Evolutionary conservation across 1,140 invertebrate genomes (phyloP).

Genomic region (Drosophila biarmipes): DNA sequence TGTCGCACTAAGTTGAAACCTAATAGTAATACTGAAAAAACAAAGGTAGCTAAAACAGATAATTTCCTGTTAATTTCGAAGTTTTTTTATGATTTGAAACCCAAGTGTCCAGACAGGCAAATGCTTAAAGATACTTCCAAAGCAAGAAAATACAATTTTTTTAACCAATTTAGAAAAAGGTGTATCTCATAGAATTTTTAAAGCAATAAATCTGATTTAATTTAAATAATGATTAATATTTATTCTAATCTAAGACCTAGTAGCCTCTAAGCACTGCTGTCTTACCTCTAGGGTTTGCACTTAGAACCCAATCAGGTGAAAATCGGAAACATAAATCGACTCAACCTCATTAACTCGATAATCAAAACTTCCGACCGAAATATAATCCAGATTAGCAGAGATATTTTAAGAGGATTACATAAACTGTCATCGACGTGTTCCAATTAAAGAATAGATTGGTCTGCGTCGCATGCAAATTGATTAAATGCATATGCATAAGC

Average conservation of each 20-base stretch:
- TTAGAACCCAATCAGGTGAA: neutral
- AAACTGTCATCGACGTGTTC: constrained; percentile 24
- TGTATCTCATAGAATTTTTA: too few species aligned
- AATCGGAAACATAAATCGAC: constrained; percentile 23
- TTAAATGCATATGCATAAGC: neutral
- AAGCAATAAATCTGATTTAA: neutral
- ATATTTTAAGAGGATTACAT: constrained; percentile 38
- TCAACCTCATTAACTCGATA: constrained; percentile 11
- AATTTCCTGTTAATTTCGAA: too few species aligned
- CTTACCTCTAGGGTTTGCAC: neutral
- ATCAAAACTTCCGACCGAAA: constrained; percentile 1
- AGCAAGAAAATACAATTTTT: too few species aligned
- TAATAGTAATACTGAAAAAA: neutral
- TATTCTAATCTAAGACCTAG: neutral
- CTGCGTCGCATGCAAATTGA: constrained; percentile 38
- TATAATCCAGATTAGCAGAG: constrained; percentile 24
- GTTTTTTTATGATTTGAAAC: too few species aligned
- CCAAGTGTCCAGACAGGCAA: too few species aligned
- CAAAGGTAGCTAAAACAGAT: too few species aligned
- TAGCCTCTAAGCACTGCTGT: neutral
- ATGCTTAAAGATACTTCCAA: too few species aligned
- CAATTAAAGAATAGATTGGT: constrained; percentile 44
- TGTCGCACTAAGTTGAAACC: neutral
- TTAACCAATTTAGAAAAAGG: too few species aligned
- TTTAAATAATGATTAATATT: neutral